Percentiles rank a stretch among this genome's conserved stretches.
These are phyloP conservation scores for Gisinianus flammeolus DNA, from an alignment of 2,888 invertebrate genomes.

Conservation along the genomic window DNA sequence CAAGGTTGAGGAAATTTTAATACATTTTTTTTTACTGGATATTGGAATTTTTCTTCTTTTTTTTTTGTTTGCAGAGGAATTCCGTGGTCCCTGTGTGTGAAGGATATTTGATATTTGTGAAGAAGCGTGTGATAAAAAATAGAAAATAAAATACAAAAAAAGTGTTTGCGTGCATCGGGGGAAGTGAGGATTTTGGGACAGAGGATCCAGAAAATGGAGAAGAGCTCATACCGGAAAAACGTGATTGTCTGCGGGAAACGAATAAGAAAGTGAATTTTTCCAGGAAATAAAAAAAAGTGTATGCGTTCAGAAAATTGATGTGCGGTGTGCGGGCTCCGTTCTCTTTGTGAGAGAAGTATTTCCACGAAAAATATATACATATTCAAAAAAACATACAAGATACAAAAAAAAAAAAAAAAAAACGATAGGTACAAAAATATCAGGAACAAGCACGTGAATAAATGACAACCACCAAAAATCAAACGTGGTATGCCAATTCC, in stretches of 20 bases:
- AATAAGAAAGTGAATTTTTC: conserved; percentile 10
- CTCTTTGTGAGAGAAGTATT: neutral
- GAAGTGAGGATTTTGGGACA: neutral
- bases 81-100: neutral
- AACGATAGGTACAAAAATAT: no score
- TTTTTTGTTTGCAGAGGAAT: neutral
- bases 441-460: no score
- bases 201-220: conserved; percentile 13
- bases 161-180: neutral
- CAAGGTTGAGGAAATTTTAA: no score
- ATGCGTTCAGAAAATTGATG: conserved; percentile 13
- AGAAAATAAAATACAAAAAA: no score
- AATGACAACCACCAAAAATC: no score
- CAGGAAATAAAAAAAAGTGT: conserved; percentile 11
- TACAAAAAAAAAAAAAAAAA: neutral
- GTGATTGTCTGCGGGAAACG: conserved; percentile 18
- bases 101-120: neutral
- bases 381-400: neutral
- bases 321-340: neutral
- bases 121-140: neutral
- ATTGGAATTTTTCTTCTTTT: neutral
- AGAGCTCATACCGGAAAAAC: conserved; percentile 14
- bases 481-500: neutral
- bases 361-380: neutral
- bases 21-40: no score